Percentiles rank a stretch among this genome's conserved stretches.
phyloP scores from a whole-genome alignment of 1,140 invertebrate species.

The Anastrepha obliqua region DNA sequence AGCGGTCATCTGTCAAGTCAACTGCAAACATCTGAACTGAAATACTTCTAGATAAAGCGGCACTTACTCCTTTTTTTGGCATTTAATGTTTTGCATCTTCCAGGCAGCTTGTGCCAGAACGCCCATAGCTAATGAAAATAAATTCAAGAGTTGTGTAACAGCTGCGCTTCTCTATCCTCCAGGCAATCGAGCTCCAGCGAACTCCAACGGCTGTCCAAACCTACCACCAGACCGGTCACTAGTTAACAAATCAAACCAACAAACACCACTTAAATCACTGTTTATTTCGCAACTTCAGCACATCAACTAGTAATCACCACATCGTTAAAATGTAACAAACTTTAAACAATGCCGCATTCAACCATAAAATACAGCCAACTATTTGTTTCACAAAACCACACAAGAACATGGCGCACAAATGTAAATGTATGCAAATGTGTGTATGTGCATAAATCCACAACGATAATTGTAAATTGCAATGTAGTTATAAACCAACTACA shows the following conservation, averaged over 20 bases:
- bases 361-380: conserved; percentile 25
- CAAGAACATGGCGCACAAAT: neutral
- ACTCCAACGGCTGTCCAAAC: no score
- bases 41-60: no score
- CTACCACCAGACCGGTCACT: no score
- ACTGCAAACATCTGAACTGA: no score
- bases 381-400: neutral
- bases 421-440: neutral
- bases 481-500: conserved; percentile 47
- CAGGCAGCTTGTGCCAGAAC: no score
- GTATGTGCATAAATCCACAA: neutral
- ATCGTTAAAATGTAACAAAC: conserved; percentile 46
- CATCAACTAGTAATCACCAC: conserved; percentile 38
- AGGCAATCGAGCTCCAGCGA: no score
- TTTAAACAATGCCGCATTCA: conserved; percentile 26
- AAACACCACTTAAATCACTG: neutral
- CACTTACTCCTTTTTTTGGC: no score
- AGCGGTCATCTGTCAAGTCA: no score
- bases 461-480: conserved; percentile 51
- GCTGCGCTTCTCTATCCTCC: no score
- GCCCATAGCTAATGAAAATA: no score
- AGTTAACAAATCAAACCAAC: neutral
- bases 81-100: no score
- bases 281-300: neutral
- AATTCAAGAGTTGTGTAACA: no score